Evolutionary conservation across 2,888 invertebrate genomes (phyloP).

Genomic region (Tromatobia lineatoria): DNA sequence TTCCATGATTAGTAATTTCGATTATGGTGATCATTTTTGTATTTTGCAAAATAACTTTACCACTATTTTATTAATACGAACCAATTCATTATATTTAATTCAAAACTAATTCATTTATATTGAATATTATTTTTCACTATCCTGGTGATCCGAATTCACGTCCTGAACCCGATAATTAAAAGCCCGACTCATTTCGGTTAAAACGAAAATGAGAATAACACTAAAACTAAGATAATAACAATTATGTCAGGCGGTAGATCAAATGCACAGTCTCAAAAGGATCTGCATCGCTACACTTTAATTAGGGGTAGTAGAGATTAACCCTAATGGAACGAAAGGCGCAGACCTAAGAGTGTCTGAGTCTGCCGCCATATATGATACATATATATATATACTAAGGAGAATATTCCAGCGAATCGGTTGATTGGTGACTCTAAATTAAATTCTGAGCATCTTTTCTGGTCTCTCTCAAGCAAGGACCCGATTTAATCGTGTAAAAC

Average conservation of each 20-base stretch:
- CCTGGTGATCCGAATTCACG: neutral
- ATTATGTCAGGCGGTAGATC: conserved; percentile 7
- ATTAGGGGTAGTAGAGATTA: conserved; percentile 81
- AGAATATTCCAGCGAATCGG: conserved; percentile 17
- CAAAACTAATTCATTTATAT: neutral
- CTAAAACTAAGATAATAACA: conserved; percentile 1
- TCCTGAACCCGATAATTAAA: conserved; percentile 41
- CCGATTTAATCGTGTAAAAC: conserved; percentile 56
- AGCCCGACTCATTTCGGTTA: neutral
- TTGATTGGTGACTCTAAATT: conserved; percentile 25
- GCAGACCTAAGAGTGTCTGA: conserved; percentile 22
- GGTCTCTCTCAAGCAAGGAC: neutral
- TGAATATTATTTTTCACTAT: neutral
- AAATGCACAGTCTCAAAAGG: conserved; percentile 13
- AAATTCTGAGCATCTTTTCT: conserved; percentile 28
- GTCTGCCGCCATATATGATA: conserved; percentile 2
- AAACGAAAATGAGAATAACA: conserved; percentile 36
- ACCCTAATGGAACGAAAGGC: conserved; percentile 81
- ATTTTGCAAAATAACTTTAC: neutral
- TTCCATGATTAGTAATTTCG: neutral
- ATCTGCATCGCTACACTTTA: conserved; percentile 82
- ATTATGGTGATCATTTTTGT: neutral
- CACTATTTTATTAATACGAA: too few relatives aligned
- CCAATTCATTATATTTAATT: too few relatives aligned
- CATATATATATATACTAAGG: neutral